Evolutionary conservation across 2,888 invertebrate genomes (phyloP), one percentile per base, ranked within the genome.

Genomic region (Thecophora atra): DNA sequence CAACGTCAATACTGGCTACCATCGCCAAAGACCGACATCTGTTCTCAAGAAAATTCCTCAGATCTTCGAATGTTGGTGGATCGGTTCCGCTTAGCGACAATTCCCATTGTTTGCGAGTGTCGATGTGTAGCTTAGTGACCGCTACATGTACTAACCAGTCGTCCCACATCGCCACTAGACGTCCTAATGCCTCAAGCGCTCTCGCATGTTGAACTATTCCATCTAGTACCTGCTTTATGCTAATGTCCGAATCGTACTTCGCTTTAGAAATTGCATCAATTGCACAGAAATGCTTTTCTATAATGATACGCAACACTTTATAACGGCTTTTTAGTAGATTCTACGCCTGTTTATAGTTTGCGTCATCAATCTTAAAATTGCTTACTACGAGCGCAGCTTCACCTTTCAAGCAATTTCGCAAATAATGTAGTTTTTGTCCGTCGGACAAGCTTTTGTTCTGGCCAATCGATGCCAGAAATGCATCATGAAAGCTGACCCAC

Each of bases 91-190:
- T 24, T 7, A 56, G 56, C 21, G 56, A 56, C 13, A 56, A 13
- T 24, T 56, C 24, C 56, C 56, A 56, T 21, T 56, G 56, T 24
- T 56, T 56, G 4, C 56, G n/a, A n/a, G 56, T 56, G n/a, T 56
- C 56, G 21, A 56, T 13, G 44, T 13, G 13, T 44, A 44, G 13
- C 44, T 44, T 44, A 13, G 44, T 11, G 8, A 44, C 44, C 7
- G 13, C 44, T 44, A 44, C 44, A 13, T 44, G 44, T 13, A 44
- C 17, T 19, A 68, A 21, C 42, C 68, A 56, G 15, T 56, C 68
- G n/a, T 68, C 56, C 68, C 68, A 68, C 24, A 68, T 58, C 42
- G 37, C n/a, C 11, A 56, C 56, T 19, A 24, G 56, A 13, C 24
- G 56, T 7, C 56, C 56, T 19, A 56, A 21, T 56, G 24, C 56